Evolutionary conservation across 2,888 invertebrate species (phyloP).

Genomic region (Diabrotica balteata): DNA sequence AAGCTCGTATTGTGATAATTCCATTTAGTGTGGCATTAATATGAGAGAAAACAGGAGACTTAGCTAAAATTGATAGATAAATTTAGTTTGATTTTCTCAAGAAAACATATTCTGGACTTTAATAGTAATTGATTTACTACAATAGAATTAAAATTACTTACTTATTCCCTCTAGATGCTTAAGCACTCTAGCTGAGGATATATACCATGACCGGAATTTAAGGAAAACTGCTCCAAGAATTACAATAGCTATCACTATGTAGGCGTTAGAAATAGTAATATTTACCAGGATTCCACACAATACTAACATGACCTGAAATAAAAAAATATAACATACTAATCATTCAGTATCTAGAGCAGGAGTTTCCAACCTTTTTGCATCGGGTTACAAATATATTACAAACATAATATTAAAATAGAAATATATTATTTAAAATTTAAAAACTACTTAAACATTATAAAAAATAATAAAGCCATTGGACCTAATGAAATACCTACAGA

Average conservation of each 20-base stretch:
- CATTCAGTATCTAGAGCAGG: too few relatives aligned
- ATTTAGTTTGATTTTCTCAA: too few relatives aligned
- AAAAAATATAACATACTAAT: background rate
- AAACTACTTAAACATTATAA: too few relatives aligned
- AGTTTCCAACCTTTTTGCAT: too few relatives aligned
- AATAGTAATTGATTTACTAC: too few relatives aligned
- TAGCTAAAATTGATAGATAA: constrained; percentile 36
- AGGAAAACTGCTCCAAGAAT: constrained; percentile 71
- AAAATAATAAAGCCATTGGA: too few relatives aligned
- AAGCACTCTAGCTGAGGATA: constrained; percentile 73
- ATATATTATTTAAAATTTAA: too few relatives aligned
- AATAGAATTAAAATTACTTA: constrained; percentile 45
- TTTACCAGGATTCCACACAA: constrained; percentile 74
- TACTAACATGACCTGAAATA: constrained; percentile 69
- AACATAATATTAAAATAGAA: too few relatives aligned
- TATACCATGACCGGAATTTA: constrained; percentile 69
- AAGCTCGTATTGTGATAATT: constrained; percentile 43
- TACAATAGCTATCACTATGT: constrained; percentile 68
- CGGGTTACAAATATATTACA: too few relatives aligned
- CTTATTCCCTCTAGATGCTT: constrained; percentile 68
- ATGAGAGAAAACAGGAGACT: constrained; percentile 46
- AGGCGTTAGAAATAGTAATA: constrained; percentile 72
- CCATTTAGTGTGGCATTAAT: constrained; percentile 42
- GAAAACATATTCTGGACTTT: too few relatives aligned
- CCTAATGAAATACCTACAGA: too few relatives aligned